Conservation (phyloP, 64 coral and sea anemone species). For the Pocillopora verrucosa region DNA sequence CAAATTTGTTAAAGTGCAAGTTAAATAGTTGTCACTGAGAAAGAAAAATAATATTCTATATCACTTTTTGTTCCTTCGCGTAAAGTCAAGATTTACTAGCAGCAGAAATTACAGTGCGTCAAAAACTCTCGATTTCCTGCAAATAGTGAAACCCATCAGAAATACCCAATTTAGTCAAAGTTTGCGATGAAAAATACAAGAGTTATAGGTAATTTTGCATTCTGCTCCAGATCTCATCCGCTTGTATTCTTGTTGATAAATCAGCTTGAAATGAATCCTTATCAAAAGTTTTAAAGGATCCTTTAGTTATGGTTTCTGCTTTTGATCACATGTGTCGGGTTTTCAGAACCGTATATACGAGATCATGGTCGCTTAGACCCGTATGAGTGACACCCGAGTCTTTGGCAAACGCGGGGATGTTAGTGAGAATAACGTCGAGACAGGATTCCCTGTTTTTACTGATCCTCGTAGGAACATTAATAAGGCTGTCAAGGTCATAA, state of each 20-base stretch:
- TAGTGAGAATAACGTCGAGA: constrained; percentile 43
- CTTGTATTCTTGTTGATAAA: neutral
- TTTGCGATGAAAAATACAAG: too few relatives aligned
- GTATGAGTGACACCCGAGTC: constrained; percentile 24
- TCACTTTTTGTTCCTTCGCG: too few relatives aligned
- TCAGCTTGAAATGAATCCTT: neutral
- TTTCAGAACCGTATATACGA: constrained; percentile 29
- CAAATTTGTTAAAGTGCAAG: too few relatives aligned
- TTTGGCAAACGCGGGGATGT: constrained; percentile 26
- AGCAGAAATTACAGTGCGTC: too few relatives aligned
- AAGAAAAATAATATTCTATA: too few relatives aligned
- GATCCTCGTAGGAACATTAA: neutral
- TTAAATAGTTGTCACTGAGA: too few relatives aligned
- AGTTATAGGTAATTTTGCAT: too few relatives aligned
- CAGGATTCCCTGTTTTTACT: neutral
- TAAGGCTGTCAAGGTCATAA: constrained; percentile 15
- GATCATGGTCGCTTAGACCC: constrained; percentile 36
- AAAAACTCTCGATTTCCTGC: too few relatives aligned
- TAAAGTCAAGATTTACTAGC: too few relatives aligned
- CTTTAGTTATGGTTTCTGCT: neutral
- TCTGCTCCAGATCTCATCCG: too few relatives aligned
- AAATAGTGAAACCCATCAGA: too few relatives aligned
- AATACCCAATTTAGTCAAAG: too few relatives aligned
- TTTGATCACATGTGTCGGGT: constrained; percentile 10
- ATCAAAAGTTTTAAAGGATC: constrained; percentile 31